These are phyloP conservation scores for Anaspis maculata DNA, from an alignment of 2,888 invertebrate genomes.

Conservation along the genomic window DNA sequence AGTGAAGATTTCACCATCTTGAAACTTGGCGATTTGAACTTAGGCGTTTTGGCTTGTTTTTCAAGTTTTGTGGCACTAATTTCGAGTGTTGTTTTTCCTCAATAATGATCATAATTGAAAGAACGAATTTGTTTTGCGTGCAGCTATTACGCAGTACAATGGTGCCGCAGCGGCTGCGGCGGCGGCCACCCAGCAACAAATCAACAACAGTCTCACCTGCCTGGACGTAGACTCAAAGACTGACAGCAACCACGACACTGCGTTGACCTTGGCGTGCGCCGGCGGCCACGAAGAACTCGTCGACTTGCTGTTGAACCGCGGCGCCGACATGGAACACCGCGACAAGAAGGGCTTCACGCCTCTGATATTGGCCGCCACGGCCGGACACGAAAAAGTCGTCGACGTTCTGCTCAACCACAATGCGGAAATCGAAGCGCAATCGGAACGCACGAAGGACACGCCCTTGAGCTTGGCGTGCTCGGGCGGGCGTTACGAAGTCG, in stretches of 20 bases:
- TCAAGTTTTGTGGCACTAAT: too few relatives aligned
- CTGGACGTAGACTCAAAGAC: conserved; percentile 97
- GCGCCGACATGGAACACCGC: conserved; percentile 94
- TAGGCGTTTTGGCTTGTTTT: too few relatives aligned
- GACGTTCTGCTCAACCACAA: conserved; percentile 88
- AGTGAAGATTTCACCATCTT: too few relatives aligned
- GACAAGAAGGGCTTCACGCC: conserved; percentile 98
- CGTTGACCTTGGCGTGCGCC: conserved; percentile 92
- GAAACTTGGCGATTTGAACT: too few relatives aligned
- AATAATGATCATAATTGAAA: too few relatives aligned
- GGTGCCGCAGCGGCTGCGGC: too few relatives aligned
- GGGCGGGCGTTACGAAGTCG: conserved; percentile 93
- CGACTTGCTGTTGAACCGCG: conserved; percentile 80
- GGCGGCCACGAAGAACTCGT: conserved; percentile 96
- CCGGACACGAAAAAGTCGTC: conserved; percentile 86
- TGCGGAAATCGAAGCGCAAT: conserved; percentile 98
- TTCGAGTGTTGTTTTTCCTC: too few relatives aligned
- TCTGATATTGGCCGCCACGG: conserved; percentile 92
- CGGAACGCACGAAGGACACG: conserved; percentile 97
- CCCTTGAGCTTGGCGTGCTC: conserved; percentile 95
- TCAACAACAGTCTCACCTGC: conserved; percentile 38
- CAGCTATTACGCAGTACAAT: conserved; percentile 33
- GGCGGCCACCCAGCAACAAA: conserved; percentile 23
- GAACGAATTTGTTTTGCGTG: too few relatives aligned
- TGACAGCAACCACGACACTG: conserved; percentile 98